Conservation (phyloP, 2,888 invertebrate species). For the Drosophila kanekoi region DNA sequence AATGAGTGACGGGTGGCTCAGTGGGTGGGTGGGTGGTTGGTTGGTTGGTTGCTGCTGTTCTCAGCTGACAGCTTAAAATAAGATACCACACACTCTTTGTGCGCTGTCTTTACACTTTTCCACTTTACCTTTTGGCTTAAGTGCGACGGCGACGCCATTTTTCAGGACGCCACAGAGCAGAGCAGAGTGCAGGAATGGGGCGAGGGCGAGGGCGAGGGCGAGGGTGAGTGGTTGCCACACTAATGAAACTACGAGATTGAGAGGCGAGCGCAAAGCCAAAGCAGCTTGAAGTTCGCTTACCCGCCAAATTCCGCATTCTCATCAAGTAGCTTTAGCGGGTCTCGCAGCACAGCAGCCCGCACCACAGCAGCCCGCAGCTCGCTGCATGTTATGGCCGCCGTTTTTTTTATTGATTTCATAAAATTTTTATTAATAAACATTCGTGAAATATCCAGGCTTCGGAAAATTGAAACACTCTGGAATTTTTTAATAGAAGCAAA, state of each 20-base stretch:
- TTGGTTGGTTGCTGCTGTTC: conserved; percentile 5
- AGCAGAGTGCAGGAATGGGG: not conserved
- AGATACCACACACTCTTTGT: conserved; percentile 71
- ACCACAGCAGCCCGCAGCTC: too few species aligned
- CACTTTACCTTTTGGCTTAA: conserved; percentile 65
- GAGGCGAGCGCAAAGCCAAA: conserved; percentile 33
- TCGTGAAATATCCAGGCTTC: conserved; percentile 67
- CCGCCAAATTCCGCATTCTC: conserved; percentile 17
- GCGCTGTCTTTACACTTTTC: conserved; percentile 53
- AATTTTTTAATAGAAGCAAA: conserved; percentile 72
- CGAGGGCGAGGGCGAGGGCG: not conserved
- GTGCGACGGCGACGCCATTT: conserved; percentile 52
- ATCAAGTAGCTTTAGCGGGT: conserved; percentile 14
- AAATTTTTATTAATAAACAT: conserved; percentile 81
- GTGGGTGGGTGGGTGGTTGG: not conserved
- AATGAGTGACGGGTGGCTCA: conserved; percentile 68
- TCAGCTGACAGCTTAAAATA: conserved; percentile 59
- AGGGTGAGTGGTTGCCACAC: conserved; percentile 22
- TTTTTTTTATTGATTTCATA: conserved; percentile 67
- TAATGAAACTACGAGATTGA: conserved; percentile 57
- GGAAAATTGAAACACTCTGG: conserved; percentile 58
- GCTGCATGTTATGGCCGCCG: conserved; percentile 26
- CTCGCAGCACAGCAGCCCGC: not conserved
- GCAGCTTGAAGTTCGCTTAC: conserved; percentile 41
- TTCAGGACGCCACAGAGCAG: conserved; percentile 51